Conservation (phyloP, 2,113 vertebrate genomes). For the Ammodytes dubius region DNA sequence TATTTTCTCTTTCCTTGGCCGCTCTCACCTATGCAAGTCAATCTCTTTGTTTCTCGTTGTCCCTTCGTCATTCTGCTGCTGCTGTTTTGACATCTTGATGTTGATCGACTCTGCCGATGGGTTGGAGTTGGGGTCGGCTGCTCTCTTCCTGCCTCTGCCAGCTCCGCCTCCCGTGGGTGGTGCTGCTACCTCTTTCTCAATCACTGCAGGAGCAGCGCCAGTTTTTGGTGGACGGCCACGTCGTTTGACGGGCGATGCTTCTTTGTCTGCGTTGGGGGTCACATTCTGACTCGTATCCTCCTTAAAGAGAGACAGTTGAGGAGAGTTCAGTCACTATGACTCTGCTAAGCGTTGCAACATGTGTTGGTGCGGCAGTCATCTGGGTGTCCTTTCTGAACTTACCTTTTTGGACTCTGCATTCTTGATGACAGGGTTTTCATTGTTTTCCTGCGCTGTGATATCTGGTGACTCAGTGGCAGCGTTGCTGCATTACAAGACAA, state of each 20-base stretch:
- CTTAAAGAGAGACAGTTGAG: conserved; percentile 19
- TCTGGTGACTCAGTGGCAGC: conserved; percentile 89
- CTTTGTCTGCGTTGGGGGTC: conserved; percentile 74
- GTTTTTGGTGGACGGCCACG: conserved; percentile 85
- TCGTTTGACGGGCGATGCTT: conserved; percentile 76
- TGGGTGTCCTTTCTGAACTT: conserved; percentile 63
- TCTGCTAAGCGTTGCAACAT: rapidly evolving
- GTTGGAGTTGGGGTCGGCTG: conserved; percentile 86
- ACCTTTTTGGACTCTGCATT: conserved; percentile 89
- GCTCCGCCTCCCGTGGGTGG: conserved; percentile 78
- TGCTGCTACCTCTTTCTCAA: conserved; percentile 83
- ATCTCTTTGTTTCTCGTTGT: conserved; percentile 91
- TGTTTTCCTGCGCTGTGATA: conserved; percentile 94
- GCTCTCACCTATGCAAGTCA: conserved; percentile 93
- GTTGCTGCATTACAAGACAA: conserved; percentile 79
- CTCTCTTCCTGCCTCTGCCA: conserved; percentile 93
- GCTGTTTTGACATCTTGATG: conserved; percentile 96
- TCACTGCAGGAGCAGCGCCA: conserved; percentile 79
- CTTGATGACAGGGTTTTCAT: conserved; percentile 95
- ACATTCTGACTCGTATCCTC: conserved; percentile 72
- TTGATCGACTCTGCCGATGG: conserved; percentile 88
- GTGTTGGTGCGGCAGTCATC: neutral
- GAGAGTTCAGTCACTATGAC: neutral
- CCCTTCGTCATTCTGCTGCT: conserved; percentile 90
- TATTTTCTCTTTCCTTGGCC: neutral